A percentile compares a stretch with the other conserved stretches of the same genome.
Evolutionary conservation across 2,113 vertebrate species (phyloP).

Genomic region (Sardina pilchardus): DNA sequence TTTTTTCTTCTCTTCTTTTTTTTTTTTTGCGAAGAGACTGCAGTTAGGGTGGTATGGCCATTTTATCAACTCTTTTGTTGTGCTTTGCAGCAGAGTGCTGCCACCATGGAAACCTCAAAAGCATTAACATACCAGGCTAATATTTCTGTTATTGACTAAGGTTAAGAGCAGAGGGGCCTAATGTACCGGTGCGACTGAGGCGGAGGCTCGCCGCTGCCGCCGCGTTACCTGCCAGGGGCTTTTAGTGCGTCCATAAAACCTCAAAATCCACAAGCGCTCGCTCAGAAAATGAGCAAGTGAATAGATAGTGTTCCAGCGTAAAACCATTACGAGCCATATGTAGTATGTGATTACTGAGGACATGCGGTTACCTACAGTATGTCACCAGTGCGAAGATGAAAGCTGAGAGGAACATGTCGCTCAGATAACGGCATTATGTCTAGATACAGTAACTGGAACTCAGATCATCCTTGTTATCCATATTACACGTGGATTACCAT

Average conservation of each 20-base stretch:
- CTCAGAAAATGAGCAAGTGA: not conserved
- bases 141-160: constrained; percentile 57
- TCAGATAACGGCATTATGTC: not conserved
- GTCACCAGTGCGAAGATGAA: not conserved
- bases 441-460: not conserved
- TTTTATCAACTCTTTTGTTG: constrained; percentile 52
- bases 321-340: not conserved
- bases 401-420: not conserved
- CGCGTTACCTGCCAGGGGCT: constrained; percentile 27
- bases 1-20: too few species aligned
- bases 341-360: not conserved
- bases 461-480: too few species aligned
- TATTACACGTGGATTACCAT: not conserved
- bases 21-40: constrained; percentile 38
- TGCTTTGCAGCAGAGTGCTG: constrained; percentile 38
- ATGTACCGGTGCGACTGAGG: constrained; percentile 40
- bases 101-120: constrained; percentile 55
- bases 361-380: not conserved
- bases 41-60: constrained; percentile 40
- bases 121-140: constrained; percentile 55
- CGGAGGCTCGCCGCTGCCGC: constrained; percentile 34
- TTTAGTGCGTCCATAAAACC: constrained; percentile 37
- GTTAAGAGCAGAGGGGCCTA: constrained; percentile 52
- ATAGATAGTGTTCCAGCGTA: not conserved
- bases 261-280: not conserved